Base-by-base conservation (phyloP, 2,797 vertebrate genomes). In the Semotilus atromaculatus region DNA sequence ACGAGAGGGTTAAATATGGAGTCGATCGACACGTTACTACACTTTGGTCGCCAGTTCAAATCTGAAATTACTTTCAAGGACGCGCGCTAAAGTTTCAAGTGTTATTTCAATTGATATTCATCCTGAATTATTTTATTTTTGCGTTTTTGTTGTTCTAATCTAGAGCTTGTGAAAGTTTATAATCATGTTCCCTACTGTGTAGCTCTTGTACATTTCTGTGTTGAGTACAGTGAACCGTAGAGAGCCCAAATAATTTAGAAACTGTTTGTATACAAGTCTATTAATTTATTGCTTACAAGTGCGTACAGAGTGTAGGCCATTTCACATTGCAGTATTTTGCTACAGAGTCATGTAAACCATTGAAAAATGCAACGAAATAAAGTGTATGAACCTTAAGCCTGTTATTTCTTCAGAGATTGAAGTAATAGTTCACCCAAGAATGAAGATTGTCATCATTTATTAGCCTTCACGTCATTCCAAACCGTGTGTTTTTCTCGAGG, bases 1-100 rank as follows among this genome's bases (percentile, higher is more conserved):
- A 92, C 94, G 96, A 94, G 95, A 72, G 95, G 94, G 94, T 92
- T 87, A 85, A 84, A 88, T 90, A 91, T 80, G 89, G 89, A 89
- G 86, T 90, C 89, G 51, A 26, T 78, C 48, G 0, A 58, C 62
- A 77, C 60, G 11, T 55, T 83, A 23, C 82, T 29, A 66, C 71
- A 53, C 72, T 90, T 92, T 87, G 94, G 93, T 94, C 91, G 93
- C 94, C 82, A 68, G 16, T 74, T 62, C 8, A 62, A 48, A 38
- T 36, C 31, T 43, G 60, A 75, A 43, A 40, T 67, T 29, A 11
- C 84, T 72, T 66, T 81, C 26, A 87, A 67, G 45, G 19, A 34
- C 71, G 29, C 45, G 2, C 29, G 13, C 38, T 53, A 79, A 66
- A 66, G 40, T 66, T 9, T 79, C 11, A 66, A 76, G 43, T 85